phyloP scores from a whole-genome alignment of 2,888 invertebrate species.

The Drosophila tanythrix region DNA sequence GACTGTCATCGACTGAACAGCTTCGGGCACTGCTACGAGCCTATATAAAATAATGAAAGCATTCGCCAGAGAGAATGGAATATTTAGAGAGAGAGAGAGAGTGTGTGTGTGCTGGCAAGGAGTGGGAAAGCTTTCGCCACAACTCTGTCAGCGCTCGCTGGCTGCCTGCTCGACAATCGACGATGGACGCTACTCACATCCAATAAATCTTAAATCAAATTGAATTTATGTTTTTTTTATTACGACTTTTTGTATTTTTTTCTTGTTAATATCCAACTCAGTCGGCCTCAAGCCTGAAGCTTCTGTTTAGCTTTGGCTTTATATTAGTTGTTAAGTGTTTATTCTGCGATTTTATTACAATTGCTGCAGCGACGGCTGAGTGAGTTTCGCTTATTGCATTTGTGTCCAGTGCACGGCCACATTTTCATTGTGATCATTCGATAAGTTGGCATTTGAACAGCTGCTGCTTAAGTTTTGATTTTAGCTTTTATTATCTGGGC shows the following conservation, averaged over 20 bases:
- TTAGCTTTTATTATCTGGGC: slow-evolving; percentile 33
- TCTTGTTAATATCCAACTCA: slow-evolving; percentile 1
- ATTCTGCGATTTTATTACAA: slow-evolving; percentile 56
- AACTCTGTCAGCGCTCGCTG: slow-evolving; percentile 22
- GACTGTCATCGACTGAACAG: slow-evolving; percentile 84
- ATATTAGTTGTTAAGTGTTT: slow-evolving; percentile 49
- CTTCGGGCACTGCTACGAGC: slow-evolving; percentile 33
- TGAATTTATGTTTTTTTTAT: slow-evolving; percentile 76
- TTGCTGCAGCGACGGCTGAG: slow-evolving; percentile 48
- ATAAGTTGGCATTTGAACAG: slow-evolving; percentile 44
- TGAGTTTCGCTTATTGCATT: slow-evolving; percentile 47
- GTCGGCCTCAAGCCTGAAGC: slow-evolving; percentile 5
- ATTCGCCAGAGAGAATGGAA: background rate
- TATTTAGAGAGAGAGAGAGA: background rate
- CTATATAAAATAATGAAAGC: slow-evolving; percentile 45
- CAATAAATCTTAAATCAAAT: slow-evolving; percentile 77
- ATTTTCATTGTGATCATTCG: slow-evolving; percentile 42
- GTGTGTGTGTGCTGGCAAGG: slow-evolving; percentile 11
- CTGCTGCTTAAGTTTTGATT: slow-evolving; percentile 11
- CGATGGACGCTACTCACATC: slow-evolving; percentile 44
- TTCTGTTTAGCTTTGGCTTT: slow-evolving; percentile 23
- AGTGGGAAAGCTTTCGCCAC: slow-evolving; percentile 49
- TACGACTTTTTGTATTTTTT: slow-evolving; percentile 7
- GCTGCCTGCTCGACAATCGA: slow-evolving; percentile 28
- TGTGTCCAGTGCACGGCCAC: slow-evolving; percentile 33